Evolutionary conservation across 2,888 invertebrate genomes (phyloP).

Genomic region (Heliconius cydno): DNA sequence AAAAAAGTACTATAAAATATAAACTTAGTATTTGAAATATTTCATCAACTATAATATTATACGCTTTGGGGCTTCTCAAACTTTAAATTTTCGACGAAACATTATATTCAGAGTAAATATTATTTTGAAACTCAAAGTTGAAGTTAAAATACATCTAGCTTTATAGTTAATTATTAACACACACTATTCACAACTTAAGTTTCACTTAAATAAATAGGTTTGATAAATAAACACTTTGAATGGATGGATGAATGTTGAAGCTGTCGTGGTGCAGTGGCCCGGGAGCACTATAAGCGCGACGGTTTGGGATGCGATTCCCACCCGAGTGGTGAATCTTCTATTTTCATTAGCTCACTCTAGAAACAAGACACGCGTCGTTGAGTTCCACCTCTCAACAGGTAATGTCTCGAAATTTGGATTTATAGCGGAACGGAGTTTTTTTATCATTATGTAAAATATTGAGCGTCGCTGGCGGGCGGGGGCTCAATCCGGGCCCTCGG

Average conservation of each 20-base stretch:
- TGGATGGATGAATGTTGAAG: background rate
- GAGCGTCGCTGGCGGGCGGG: too few species aligned
- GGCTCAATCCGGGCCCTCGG: too few species aligned
- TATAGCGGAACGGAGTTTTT: too few species aligned
- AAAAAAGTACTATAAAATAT: too few species aligned
- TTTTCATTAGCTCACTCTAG: background rate
- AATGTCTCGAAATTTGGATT: background rate
- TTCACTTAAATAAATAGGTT: background rate
- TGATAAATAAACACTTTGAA: background rate
- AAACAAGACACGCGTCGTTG: background rate
- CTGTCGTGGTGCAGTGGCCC: background rate
- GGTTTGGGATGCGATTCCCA: background rate
- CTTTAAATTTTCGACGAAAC: background rate
- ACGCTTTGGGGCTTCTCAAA: background rate
- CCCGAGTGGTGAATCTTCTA: background rate
- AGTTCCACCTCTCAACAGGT: background rate
- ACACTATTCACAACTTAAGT: background rate
- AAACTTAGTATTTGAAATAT: too few species aligned
- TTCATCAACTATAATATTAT: too few species aligned
- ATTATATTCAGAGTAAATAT: slow-evolving; percentile 10
- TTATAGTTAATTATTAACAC: background rate
- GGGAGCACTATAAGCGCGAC: background rate
- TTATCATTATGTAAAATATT: too few species aligned
- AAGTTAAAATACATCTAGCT: background rate
- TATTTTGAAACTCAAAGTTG: slow-evolving; percentile 1